A percentile compares a stretch with the other conserved stretches of the same genome.
These are phyloP conservation scores for Spheniscus mendiculus DNA, from an alignment of 2,113 vertebrate genomes.

Conservation along the genomic window DNA sequence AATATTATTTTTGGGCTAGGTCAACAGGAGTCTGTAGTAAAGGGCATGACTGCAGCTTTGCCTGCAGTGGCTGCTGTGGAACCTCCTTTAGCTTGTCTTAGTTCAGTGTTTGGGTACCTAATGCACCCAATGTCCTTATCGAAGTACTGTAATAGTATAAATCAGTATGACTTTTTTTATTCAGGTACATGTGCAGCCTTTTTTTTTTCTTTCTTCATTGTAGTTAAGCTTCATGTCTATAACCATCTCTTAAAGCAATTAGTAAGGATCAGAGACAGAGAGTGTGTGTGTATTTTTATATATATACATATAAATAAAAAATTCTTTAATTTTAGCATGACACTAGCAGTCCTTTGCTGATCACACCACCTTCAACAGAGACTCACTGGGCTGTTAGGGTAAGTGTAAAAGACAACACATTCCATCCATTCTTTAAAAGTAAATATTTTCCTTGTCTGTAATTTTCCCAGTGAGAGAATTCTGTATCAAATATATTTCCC, in stretches of 20 bases:
- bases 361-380: constrained; percentile 72
- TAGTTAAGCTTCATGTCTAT: not conserved
- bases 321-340: constrained; percentile 82
- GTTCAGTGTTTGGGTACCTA: not conserved
- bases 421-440: not conserved
- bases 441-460: not conserved
- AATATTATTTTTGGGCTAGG: not conserved
- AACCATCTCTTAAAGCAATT: not conserved
- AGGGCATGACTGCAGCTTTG: not conserved
- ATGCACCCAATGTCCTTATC: not conserved
- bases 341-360: constrained; percentile 88
- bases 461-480: not conserved
- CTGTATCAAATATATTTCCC: not conserved
- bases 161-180: not conserved
- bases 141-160: not conserved
- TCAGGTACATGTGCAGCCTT: not conserved
- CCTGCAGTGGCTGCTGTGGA: not conserved
- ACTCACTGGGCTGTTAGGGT: constrained; percentile 95
- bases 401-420: constrained; percentile 59
- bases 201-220: not conserved
- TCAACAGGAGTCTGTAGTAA: not conserved
- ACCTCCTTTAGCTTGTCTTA: not conserved
- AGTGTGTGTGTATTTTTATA: not conserved
- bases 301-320: not conserved
- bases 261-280: not conserved